Base-by-base conservation (phyloP, 2,113 vertebrate genomes). In the Neogale vison region DNA sequence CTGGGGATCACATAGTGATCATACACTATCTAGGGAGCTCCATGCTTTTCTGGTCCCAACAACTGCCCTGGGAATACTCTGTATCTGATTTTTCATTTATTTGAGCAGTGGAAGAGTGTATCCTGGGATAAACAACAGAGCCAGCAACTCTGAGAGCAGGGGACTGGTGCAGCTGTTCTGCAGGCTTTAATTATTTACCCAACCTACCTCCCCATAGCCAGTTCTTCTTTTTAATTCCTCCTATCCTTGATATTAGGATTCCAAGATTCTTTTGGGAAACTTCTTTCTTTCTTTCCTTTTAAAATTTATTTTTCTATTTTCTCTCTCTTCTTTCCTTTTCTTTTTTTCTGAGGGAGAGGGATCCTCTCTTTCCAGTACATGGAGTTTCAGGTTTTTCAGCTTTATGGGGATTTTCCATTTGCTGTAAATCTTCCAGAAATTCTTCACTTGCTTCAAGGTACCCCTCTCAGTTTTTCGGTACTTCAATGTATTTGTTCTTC, bases 1-100 rank as follows among this genome's bases (percentile, higher is more conserved):
- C 2, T 69, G 83, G 65, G 2, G 8, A 82, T 82, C 34, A 18
- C 42, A 47, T 4, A 63, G 45, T 72, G 81, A 79, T 67, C 39
- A 5, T n/a, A 52, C 45, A 59, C 59, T 81, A 59, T 23, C 20
- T 21, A 50, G 65, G 39, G n/a, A 87, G 26, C 39, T 59, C n/a
- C 45, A 17, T 79, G 29, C 11, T 45, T 86, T 97, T 93, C 72
- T 67, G 39, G 29, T 93, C 29, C 63, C 86, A 82, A n/a, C 11
- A 84, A 47, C 39, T 2, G 26, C 29, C 31, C 31, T 59, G 20
- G 57, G 61, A 88, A 95, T 45, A 65, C 31, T 36, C 39, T 57
- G 1, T 52, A 39, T 77, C 72, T 24, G 17, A 39, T 36, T 97
- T 94, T 86, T 88, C 36, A 79, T 55, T 91, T 82, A 67, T 89